A percentile compares a stretch with the other conserved stretches of the same genome.
Conservation (phyloP, 92 coral and sea anemone species). For the Palythoa caribaeorum region DNA sequence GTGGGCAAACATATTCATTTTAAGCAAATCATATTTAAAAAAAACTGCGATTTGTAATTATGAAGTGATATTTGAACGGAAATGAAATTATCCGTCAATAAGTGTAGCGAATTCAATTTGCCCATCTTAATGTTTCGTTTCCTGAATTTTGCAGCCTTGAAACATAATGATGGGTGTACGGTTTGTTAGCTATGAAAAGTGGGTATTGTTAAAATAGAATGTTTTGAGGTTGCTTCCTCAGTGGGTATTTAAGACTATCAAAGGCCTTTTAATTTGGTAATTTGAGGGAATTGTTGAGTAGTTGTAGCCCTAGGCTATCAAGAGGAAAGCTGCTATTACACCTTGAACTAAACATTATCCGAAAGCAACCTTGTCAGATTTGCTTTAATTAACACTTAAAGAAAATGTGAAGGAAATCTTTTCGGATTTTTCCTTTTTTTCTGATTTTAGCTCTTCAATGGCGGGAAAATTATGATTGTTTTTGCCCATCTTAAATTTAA, state of each 20-base stretch:
- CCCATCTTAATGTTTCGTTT: constrained; percentile 24
- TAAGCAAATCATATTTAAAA: constrained; percentile 57
- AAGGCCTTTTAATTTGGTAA: constrained; percentile 80
- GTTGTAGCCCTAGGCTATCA: constrained; percentile 58
- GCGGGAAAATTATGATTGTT: background rate
- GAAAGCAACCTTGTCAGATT: background rate
- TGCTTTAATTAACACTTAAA: background rate
- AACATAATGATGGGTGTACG: constrained; percentile 36
- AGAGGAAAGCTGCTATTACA: background rate
- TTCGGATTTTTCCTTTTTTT: background rate
- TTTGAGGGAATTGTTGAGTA: constrained; percentile 66
- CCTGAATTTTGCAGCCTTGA: constrained; percentile 60
- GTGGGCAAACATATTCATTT: constrained; percentile 70
- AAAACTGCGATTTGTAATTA: constrained; percentile 75
- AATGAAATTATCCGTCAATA: constrained; percentile 68
- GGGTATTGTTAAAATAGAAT: constrained; percentile 47
- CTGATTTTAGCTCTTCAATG: too few species aligned
- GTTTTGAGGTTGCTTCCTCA: constrained; percentile 69
- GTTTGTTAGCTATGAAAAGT: constrained; percentile 66
- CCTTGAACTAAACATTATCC: background rate
- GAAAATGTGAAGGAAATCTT: background rate
- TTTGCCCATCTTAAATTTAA: background rate
- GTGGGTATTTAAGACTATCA: constrained; percentile 80
- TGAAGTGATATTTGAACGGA: constrained; percentile 72
- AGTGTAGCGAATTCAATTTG: constrained; percentile 47